phyloP scores from a whole-genome alignment of 2,888 invertebrate genomes.

The Zygogramma bicolorata region DNA sequence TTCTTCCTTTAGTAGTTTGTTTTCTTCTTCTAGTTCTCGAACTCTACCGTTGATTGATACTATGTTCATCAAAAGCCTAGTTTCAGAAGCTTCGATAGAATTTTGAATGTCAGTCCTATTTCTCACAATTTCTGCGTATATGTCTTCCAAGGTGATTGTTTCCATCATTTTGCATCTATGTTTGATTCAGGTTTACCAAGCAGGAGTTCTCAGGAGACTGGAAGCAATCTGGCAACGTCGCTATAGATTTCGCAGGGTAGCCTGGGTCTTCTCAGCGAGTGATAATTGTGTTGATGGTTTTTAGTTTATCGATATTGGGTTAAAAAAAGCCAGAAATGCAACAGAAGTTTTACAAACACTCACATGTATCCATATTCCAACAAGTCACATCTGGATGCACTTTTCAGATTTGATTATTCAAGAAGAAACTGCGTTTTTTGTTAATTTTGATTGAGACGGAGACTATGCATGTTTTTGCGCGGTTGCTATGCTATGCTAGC shows the following conservation, averaged over 20 bases:
- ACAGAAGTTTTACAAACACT: background rate
- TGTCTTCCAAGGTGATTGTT: too few relatives aligned
- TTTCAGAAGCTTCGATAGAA: too few relatives aligned
- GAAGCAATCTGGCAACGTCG: slow-evolving; percentile 1
- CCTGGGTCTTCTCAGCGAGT: background rate
- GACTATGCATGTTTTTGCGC: slow-evolving; percentile 2
- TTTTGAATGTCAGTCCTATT: too few relatives aligned
- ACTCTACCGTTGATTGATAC: too few relatives aligned
- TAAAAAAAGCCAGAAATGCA: background rate
- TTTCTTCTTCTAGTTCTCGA: too few relatives aligned
- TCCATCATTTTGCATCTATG: too few relatives aligned
- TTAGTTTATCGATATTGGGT: slow-evolving; percentile 1
- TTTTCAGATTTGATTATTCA: background rate
- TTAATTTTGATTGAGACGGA: background rate
- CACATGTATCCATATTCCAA: background rate
- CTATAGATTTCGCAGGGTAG: background rate
- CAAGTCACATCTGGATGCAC: slow-evolving; percentile 2
- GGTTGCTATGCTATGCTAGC: too few relatives aligned
- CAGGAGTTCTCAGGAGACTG: background rate
- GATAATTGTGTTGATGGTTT: slow-evolving; percentile 6
- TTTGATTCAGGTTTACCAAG: background rate
- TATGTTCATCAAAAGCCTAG: too few relatives aligned
- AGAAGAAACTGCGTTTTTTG: background rate
- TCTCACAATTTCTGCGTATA: too few relatives aligned
- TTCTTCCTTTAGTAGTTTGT: too few relatives aligned